Base-by-base conservation (phyloP, 2,113 vertebrate species). In the Sporophila hypoxantha region DNA sequence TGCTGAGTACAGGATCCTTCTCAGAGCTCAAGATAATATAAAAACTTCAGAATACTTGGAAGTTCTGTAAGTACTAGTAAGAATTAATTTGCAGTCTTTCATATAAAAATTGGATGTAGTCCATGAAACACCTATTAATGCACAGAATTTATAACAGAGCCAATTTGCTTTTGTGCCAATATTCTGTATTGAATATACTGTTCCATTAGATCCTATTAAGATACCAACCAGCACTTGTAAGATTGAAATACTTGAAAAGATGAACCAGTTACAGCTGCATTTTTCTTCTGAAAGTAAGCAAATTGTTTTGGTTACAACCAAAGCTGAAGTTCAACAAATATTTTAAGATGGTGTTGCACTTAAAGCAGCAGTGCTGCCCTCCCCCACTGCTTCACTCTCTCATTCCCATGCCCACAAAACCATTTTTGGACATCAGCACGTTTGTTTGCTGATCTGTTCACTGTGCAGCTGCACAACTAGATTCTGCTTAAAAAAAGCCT, bases 371-470 rank as follows among this genome's bases (percentile, higher is more conserved):
- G 64, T 53, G 52, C 61, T 83, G 85, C 41, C 53, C 30, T 62
- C 76, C 68, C 37, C 10, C 26, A 26, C 36, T 17, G 46, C 80
- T 46, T 81, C 53, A 57, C 42, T 68, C 67, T 52, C 39, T 76
- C 2, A 0, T 52, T 90, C 41, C 37, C 80, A 57, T 53, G 84
- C 64, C 59, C 78, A 76, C 57, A 62, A 64, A 89, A 39, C 22
- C 52, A 66, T 61, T 89, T 95, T 17, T 61, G 76, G 49, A 41
- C 13, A 71, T 32, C 61, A 88, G 69, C 74, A 60, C 80, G 30
- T 89, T 82, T 93, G 83, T 93, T 95, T 93, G 94, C 88, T 90
- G 82, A 94, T 76, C 75, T 82, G 91, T 62, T 92, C 76, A n/a
- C 44, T 50, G 30, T 53, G 57, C 91, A 94, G 94, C 90, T 93